Evolutionary conservation across 1,140 invertebrate species (phyloP).

Genomic region (Lasioglossum baleicum): DNA sequence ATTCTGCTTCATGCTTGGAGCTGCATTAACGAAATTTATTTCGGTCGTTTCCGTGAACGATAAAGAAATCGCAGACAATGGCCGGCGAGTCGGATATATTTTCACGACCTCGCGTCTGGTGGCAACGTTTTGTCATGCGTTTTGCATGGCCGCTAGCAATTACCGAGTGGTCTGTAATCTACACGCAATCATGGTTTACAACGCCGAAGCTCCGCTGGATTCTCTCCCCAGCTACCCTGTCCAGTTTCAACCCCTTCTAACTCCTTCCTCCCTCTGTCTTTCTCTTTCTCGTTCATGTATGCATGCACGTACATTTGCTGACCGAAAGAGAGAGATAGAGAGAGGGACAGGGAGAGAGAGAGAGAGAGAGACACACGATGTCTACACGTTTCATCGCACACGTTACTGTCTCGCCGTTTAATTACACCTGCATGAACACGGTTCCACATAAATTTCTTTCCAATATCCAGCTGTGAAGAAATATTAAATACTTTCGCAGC

Average conservation of each 20-base stretch:
- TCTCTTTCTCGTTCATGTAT: constrained; percentile 8
- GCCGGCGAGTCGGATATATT: constrained; percentile 33
- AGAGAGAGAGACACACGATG: constrained; percentile 53
- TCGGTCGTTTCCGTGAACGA: constrained; percentile 41
- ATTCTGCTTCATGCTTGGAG: constrained; percentile 16
- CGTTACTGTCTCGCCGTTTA: constrained; percentile 42
- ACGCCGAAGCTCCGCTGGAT: constrained; percentile 58
- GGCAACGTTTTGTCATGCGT: constrained; percentile 65
- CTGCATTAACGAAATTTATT: constrained; percentile 46
- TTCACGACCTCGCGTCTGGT: constrained; percentile 56
- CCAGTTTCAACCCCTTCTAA: constrained; percentile 22
- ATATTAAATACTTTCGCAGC: constrained; percentile 10
- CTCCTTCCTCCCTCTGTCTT: constrained; percentile 6
- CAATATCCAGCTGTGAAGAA: not conserved
- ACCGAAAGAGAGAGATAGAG: constrained; percentile 53
- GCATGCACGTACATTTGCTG: not conserved
- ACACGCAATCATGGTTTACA: constrained; percentile 74
- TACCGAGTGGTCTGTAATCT: constrained; percentile 75
- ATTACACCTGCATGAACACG: constrained; percentile 54
- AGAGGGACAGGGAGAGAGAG: constrained; percentile 14
- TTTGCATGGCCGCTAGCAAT: constrained; percentile 73
- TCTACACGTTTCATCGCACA: constrained; percentile 59
- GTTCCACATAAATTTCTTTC: not conserved
- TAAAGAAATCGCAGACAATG: constrained; percentile 44
- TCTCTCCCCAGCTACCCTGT: constrained; percentile 49